Evolutionary conservation across 1,140 invertebrate species (phyloP), one percentile per base, ranked within the genome.

Genomic region (Neuroterus valhalla): DNA sequence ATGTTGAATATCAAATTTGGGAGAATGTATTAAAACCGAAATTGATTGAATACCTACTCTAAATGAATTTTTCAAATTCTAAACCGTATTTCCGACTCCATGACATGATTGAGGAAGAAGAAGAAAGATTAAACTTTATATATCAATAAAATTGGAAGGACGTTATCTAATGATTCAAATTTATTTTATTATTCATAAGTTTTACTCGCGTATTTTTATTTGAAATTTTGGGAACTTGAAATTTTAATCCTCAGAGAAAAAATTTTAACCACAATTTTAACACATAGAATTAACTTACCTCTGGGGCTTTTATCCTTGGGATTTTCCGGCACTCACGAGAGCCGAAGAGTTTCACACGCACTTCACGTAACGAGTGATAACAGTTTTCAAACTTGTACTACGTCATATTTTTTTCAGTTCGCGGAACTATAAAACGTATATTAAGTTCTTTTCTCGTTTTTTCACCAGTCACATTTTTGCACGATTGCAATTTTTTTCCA

Each of bases 381-480:
- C 21, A 62, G 55, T 62, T 62, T 26, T 62, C 55, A 31, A 62
- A 62, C 55, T 62, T 62, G 21, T n/a, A 62, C 55, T 62, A 62
- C 15, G 14, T 19, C 46, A 52, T 23, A 31, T 23, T 26, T 26
- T 26, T 8, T 26, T n/a, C 23, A 62, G 15, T 31, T 4, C 50
- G 6, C 31, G 23, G 14, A 62, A 62, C 55, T 62, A 31, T 38
- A 3, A 62, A 62, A 62, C 23, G 23, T 12, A 15, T 31, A 31
- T 31, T 62, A 38, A 62, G 31, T 26, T n/a, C 23, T 62, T 31
- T 62, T 23, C 31, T 62, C 12, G 23, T 62, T 31, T 15, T 1
- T 31, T 31, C 55, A 38, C 55, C 12, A 8, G 14, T 38, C 55
- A 23, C 26, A 62, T 26, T 62, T 62, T 62, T 62, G 14, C 21